A percentile compares a stretch with the other conserved stretches of the same genome.
Evolutionary conservation across 2,113 vertebrate genomes (phyloP).

Genomic region (Megaptera novaeangliae): DNA sequence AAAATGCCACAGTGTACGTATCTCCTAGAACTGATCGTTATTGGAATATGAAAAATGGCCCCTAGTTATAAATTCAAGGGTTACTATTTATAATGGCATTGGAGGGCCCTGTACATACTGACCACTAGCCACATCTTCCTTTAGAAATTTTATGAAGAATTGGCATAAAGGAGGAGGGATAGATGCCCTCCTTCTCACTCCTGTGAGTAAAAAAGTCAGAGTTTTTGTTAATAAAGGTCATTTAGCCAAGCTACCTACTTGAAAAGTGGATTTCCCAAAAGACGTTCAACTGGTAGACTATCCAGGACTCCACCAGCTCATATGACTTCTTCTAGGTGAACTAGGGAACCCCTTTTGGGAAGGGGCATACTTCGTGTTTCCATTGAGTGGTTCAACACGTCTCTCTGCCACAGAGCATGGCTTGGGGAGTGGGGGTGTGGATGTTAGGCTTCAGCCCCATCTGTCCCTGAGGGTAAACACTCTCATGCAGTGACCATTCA

Average conservation of each 20-base stretch:
- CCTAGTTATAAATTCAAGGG: conserved; percentile 5
- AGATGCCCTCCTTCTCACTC: not conserved
- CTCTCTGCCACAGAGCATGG: not conserved
- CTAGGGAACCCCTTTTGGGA: not conserved
- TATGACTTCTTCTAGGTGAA: not conserved
- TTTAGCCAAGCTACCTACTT: not conserved
- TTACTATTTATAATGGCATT: not conserved
- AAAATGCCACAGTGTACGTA: not conserved
- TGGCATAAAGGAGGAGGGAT: not conserved
- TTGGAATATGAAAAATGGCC: conserved; percentile 4
- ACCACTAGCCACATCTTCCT: not conserved
- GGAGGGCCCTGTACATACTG: not conserved
- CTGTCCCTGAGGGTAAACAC: too few relatives aligned
- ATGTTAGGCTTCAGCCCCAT: not conserved
- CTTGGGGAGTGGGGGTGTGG: not conserved
- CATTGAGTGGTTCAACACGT: not conserved
- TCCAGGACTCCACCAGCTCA: not conserved
- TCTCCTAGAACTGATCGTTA: not conserved
- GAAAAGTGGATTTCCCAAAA: not conserved
- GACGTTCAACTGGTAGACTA: not conserved
- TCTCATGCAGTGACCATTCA: not conserved
- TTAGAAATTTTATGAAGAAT: conserved; percentile 15
- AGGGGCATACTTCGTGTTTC: not conserved
- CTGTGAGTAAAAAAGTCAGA: not conserved
- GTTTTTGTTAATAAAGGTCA: not conserved